phyloP scores from a whole-genome alignment of 2,113 vertebrate species.

The Pseudorectes ferrugineus region DNA sequence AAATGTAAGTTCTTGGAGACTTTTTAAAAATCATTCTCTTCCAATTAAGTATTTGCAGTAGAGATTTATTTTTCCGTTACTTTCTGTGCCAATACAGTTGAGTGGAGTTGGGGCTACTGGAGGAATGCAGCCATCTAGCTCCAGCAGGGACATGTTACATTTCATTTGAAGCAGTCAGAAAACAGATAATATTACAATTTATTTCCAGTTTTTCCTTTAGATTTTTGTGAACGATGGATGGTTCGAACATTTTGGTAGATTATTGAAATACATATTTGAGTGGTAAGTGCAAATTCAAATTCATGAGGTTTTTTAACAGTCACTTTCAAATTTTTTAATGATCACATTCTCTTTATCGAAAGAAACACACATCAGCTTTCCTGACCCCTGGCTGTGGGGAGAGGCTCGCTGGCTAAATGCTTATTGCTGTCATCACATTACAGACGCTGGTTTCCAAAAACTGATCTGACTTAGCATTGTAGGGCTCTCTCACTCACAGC shows the following conservation, averaged over 20 bases:
- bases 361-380: background rate
- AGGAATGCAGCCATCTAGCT: slow-evolving; percentile 5
- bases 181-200: background rate
- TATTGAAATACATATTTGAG: background rate
- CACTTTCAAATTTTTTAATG: background rate
- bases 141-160: background rate
- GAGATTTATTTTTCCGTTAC: background rate
- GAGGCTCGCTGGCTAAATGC: background rate
- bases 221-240: background rate
- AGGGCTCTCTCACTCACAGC: slow-evolving; percentile 24
- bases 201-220: background rate
- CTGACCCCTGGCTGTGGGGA: background rate
- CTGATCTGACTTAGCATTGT: background rate
- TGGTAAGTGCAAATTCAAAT: background rate
- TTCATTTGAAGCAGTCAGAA: background rate
- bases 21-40: background rate
- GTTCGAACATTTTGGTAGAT: background rate
- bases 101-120: background rate
- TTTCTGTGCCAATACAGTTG: background rate
- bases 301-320: background rate
- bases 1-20: slow-evolving; percentile 4
- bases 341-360: background rate
- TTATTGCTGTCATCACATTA: background rate
- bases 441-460: background rate
- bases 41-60: slow-evolving; percentile 2